Base-by-base conservation (phyloP, 2,797 vertebrate genomes). In the Bradypodion pumilum region DNA sequence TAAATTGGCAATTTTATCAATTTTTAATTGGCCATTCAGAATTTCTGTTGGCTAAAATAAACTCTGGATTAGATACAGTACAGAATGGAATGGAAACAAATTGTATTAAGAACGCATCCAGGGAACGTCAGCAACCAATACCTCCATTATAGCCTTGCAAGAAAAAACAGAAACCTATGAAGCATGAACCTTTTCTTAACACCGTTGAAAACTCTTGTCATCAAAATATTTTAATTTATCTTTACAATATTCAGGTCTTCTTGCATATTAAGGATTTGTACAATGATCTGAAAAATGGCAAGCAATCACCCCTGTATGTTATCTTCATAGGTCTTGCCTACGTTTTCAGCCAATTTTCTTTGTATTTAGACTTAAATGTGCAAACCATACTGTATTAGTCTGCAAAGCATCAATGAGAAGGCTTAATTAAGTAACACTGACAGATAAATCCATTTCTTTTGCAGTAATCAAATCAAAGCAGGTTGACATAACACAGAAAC, bases 351-450 rank as follows among this genome's bases (percentile, higher is more conserved):
- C 91, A 78, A 87, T 95, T 94, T 94, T 91, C 93, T 91, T 88
- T 91, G 90, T 81, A 89, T 95, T 94, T 94, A 89, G 92, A 90
- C 95, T 94, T 90, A 94, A 95, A 96, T 87, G 95, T 89, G 95
- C 95, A 95, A 91, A 95, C 88, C 88, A 75, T 87, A 91, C 95
- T 94, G 91, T 92, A 95, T 95, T 94, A 95, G 92, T 94, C 96
- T 97, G 96, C 90, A 92, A 93, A 95, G 94, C 95, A 97, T 98
- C 97, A 97, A 92, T 95, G 96, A 97, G 97, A 91, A 95, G 95
- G 82, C 92, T 95, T 98, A 98, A 99, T 98, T 96, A 97, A 97
- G 96, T 98, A 97, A 98, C 95, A 97, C 94, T 98, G 98, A 98
- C 97, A 97, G 97, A 97, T 95, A 97, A 97, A 98, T 97, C 96